Conservation (phyloP, 2,888 invertebrate genomes). For the Griposia aprilina region DNA sequence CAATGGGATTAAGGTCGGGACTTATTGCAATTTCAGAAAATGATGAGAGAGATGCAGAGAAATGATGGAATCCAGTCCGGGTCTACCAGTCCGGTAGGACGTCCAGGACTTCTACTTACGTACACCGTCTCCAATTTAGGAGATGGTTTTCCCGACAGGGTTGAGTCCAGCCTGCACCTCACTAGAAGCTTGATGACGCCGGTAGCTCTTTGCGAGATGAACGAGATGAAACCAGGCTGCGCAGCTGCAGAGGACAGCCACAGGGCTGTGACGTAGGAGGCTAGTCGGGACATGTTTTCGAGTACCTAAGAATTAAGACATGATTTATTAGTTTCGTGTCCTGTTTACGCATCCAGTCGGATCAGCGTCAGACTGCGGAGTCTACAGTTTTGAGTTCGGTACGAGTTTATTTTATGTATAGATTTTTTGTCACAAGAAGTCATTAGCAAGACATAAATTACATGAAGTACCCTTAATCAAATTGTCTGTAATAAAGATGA, state of each 20-base stretch:
- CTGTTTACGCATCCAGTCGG: background rate
- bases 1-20: no score
- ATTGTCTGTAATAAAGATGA: no score
- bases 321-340: background rate
- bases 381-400: no score
- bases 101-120: constrained; percentile 47
- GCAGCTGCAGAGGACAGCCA: constrained; percentile 49
- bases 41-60: no score
- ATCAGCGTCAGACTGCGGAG: background rate
- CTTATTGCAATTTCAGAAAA: no score
- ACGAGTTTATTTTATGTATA: no score
- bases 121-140: constrained; percentile 33
- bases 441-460: no score
- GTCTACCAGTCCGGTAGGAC: no score
- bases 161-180: constrained; percentile 43
- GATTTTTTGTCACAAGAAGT: no score
- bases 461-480: no score
- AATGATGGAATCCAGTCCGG: no score
- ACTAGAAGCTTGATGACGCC: background rate
- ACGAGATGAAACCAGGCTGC: background rate
- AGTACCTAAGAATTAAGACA: constrained; percentile 20
- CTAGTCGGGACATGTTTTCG: constrained; percentile 39
- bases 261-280: constrained; percentile 26
- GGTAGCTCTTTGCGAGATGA: background rate
- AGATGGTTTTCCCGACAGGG: constrained; percentile 48